These are phyloP conservation scores for Tetrapedia diversipes DNA, from an alignment of 2,888 invertebrate genomes.

Conservation along the genomic window DNA sequence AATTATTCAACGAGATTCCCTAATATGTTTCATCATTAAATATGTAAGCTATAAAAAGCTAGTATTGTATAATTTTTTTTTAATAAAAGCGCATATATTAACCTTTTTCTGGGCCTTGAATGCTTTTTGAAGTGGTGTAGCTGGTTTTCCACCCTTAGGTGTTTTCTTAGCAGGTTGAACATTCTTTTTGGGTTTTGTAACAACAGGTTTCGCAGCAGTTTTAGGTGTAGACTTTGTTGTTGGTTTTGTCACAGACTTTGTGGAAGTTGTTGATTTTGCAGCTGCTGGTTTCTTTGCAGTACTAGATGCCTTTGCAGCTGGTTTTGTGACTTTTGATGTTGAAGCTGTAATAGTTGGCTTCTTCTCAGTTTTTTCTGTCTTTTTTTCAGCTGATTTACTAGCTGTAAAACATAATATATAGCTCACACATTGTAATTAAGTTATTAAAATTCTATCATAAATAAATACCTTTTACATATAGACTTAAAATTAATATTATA, in stretches of 20 bases:
- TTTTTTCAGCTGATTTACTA: conserved; percentile 79
- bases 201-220: conserved; percentile 76
- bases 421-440: background rate
- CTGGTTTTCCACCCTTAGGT: conserved; percentile 82
- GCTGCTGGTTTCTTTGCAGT: conserved; percentile 80
- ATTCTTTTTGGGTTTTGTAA: conserved; percentile 84
- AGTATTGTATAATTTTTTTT: background rate
- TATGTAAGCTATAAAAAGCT: conserved; percentile 75
- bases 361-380: conserved; percentile 84
- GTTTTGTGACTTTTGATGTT: conserved; percentile 81
- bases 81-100: conserved; percentile 51
- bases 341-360: conserved; percentile 83
- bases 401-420: conserved; percentile 54
- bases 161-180: conserved; percentile 83
- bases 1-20: conserved; percentile 85
- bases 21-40: conserved; percentile 77
- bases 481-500: background rate
- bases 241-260: conserved; percentile 79
- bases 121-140: conserved; percentile 89
- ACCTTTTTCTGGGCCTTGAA: conserved; percentile 94
- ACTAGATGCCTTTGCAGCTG: conserved; percentile 81
- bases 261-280: conserved; percentile 80
- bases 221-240: conserved; percentile 72
- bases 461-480: background rate
- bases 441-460: background rate